A percentile compares a stretch with the other conserved stretches of the same genome.
phyloP scores from a whole-genome alignment of 2,797 vertebrate genomes.

The Heterohyrax brucei region DNA sequence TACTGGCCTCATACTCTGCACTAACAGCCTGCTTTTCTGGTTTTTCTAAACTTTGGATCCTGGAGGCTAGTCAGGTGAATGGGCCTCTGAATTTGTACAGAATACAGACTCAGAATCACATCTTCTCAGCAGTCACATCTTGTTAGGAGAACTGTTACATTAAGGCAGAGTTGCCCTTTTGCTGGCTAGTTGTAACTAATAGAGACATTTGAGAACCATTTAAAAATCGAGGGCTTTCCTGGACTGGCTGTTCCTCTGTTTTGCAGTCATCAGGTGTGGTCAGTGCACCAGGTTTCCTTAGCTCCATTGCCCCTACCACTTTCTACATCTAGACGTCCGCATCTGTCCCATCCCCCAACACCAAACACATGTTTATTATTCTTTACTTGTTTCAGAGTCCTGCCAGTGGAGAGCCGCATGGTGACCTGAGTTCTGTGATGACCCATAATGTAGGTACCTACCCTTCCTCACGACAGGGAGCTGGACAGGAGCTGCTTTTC shows the following conservation, averaged over 20 bases:
- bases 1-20: not conserved
- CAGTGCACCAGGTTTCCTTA: not conserved
- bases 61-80: not conserved
- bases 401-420: conserved; percentile 34
- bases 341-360: not conserved
- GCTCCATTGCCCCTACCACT: no score
- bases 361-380: not conserved
- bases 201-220: not conserved
- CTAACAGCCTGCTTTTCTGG: not conserved
- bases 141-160: not conserved
- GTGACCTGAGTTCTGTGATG: conserved; percentile 11
- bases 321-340: not conserved
- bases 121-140: not conserved
- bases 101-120: not conserved
- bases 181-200: not conserved
- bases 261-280: not conserved
- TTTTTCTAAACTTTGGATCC: not conserved
- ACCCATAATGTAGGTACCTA: conserved; percentile 75
- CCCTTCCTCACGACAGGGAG: not conserved
- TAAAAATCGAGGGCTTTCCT: not conserved
- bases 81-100: not conserved
- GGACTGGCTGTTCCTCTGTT: not conserved
- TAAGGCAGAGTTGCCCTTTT: not conserved
- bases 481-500: not conserved
- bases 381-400: conserved; percentile 64